Evolutionary conservation across 1,140 invertebrate genomes (phyloP).

Genomic region (Rhagoletis pomonella): DNA sequence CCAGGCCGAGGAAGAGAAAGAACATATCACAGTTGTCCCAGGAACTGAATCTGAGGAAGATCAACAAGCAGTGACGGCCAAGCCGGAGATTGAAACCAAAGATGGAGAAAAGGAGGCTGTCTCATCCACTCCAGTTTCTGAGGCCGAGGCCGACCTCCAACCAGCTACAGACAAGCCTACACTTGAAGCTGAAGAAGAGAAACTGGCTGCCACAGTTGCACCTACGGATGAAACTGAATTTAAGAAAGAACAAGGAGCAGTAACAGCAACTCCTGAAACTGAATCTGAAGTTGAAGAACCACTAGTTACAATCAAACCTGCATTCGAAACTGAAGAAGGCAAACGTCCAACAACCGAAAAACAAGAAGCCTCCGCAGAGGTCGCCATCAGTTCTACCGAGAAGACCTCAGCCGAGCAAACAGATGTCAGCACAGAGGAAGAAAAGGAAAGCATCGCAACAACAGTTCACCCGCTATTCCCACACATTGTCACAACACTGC

Average conservation of each 20-base stretch:
- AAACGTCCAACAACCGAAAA: not conserved
- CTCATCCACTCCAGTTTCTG: not conserved
- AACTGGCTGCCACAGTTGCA: not conserved
- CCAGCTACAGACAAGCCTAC: not conserved
- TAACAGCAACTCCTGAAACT: not conserved
- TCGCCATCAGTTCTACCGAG: not conserved
- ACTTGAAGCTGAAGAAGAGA: not conserved
- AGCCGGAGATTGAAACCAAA: slow-evolving; percentile 54
- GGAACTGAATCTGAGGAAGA: slow-evolving; percentile 51
- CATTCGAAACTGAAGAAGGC: not conserved
- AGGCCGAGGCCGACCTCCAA: slow-evolving; percentile 41
- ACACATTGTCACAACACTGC: slow-evolving; percentile 60
- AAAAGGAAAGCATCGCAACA: slow-evolving; percentile 56
- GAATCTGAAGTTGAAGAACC: not conserved
- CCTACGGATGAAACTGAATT: slow-evolving; percentile 27
- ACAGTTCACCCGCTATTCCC: slow-evolving; percentile 67
- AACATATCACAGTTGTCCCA: not conserved
- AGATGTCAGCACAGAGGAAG: slow-evolving; percentile 48
- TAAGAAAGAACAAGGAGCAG: slow-evolving; percentile 14
- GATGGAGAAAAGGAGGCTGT: not conserved
- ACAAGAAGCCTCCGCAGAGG: not conserved
- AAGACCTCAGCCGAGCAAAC: slow-evolving; percentile 42
- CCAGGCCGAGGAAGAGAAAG: slow-evolving; percentile 24
- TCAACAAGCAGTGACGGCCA: slow-evolving; percentile 55
- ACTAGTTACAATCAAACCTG: not conserved